These are phyloP conservation scores for Xenus cinereus DNA, from an alignment of 2,113 vertebrate species.

Conservation along the genomic window DNA sequence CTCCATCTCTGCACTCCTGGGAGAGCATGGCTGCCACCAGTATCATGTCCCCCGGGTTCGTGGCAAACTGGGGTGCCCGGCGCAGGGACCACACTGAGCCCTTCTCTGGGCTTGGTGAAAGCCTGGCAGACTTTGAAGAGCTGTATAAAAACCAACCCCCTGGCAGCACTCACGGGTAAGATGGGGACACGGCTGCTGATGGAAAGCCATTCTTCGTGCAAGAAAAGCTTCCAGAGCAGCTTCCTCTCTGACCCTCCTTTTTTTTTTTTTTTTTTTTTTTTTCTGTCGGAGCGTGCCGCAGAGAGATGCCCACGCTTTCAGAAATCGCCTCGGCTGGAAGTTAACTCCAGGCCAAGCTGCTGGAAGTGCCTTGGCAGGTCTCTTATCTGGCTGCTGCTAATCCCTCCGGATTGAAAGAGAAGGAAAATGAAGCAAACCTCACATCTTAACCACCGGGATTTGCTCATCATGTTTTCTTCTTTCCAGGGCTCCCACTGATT, in stretches of 20 bases:
- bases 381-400: not conserved
- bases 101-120: not conserved
- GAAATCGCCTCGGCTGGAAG: not conserved
- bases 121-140: not conserved
- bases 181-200: not conserved
- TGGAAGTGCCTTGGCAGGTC: not conserved
- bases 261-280: not conserved
- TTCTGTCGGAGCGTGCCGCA: not conserved
- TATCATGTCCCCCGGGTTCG: rapidly evolving
- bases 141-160: not conserved
- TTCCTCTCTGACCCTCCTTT: not conserved
- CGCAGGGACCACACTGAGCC: not conserved
- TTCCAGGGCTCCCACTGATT: not conserved
- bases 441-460: not conserved
- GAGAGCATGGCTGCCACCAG: not conserved
- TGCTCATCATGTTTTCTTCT: not conserved
- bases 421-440: not conserved
- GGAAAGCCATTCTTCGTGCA: not conserved
- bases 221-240: not conserved
- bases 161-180: not conserved
- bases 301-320: not conserved
- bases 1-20: not conserved
- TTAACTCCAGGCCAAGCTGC: not conserved
- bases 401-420: not conserved
- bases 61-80: rapidly evolving